Percentiles rank a stretch among this genome's conserved stretches.
phyloP scores from a whole-genome alignment of 37 sponge, comb jelly and placozoan genomes.

The Cladorhizidae sp. region DNA sequence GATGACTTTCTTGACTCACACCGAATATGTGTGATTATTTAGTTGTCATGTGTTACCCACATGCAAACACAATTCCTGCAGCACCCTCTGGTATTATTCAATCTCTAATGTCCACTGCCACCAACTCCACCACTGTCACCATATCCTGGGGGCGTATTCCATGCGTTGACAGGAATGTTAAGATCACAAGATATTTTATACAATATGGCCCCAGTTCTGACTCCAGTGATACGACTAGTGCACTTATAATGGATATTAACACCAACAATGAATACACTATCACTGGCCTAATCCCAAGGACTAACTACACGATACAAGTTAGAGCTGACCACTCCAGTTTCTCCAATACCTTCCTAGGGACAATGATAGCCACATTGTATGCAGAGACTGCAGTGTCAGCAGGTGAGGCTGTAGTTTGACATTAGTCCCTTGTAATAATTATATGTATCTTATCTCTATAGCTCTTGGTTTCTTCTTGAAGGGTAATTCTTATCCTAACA shows the following conservation, averaged over 20 bases:
- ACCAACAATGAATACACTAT: neutral
- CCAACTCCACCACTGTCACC: constrained; percentile 12
- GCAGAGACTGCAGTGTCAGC: neutral
- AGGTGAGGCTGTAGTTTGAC: neutral
- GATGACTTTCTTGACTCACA: too few relatives aligned
- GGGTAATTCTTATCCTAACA: constrained; percentile 5
- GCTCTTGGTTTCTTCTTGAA: constrained; percentile 14
- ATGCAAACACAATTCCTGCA: constrained; percentile 1
- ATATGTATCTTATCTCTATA: neutral
- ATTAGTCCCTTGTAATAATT: neutral
- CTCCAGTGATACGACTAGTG: too few relatives aligned
- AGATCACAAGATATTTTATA: constrained; percentile 16
- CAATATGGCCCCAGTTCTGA: neutral
- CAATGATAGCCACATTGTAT: neutral
- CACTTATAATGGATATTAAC: neutral
- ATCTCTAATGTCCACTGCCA: neutral
- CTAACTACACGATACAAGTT: constrained; percentile 20
- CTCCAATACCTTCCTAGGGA: neutral
- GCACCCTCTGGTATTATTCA: constrained; percentile 22
- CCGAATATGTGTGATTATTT: too few relatives aligned
- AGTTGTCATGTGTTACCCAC: too few relatives aligned
- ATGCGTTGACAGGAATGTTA: constrained; percentile 14
- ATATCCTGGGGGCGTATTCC: constrained; percentile 16
- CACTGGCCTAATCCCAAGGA: constrained; percentile 17
- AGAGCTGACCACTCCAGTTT: neutral